Conservation (phyloP, 1,140 invertebrate genomes). For the Tetraneura akinire region DNA sequence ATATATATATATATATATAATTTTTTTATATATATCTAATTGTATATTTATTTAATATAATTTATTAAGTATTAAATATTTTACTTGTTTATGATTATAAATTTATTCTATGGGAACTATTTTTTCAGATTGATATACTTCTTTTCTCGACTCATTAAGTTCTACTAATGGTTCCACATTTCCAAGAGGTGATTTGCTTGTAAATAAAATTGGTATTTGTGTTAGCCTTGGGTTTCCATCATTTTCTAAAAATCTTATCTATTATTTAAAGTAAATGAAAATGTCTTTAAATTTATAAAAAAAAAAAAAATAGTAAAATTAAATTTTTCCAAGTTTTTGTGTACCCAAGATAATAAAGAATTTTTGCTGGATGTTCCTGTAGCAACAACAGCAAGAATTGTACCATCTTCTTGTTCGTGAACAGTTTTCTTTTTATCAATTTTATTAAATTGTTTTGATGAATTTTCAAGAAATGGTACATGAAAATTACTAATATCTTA, state of each 20-base stretch:
- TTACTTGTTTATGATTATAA: not conserved
- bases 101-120: conserved; percentile 7
- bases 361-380: conserved; percentile 89
- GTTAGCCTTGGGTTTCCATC: conserved; percentile 73
- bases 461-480: conserved; percentile 62
- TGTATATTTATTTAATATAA: not conserved
- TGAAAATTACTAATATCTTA: conserved; percentile 70
- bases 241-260: conserved; percentile 71
- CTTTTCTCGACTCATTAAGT: conserved; percentile 20
- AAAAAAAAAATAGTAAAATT: no score
- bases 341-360: conserved; percentile 88
- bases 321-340: not conserved
- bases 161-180: conserved; percentile 41
- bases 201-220: conserved; percentile 53
- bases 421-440: conserved; percentile 63
- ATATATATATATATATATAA: not conserved
- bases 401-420: conserved; percentile 93
- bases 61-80: not conserved
- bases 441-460: conserved; percentile 55
- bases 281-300: not conserved
- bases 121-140: conserved; percentile 1
- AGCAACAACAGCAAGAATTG: conserved; percentile 81
- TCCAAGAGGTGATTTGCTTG: conserved; percentile 52
- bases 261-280: not conserved
- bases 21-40: not conserved